A percentile compares a stretch with the other conserved stretches of the same genome.
Evolutionary conservation across 2,113 vertebrate species (phyloP).

Genomic region (Coreoperca whiteheadi): DNA sequence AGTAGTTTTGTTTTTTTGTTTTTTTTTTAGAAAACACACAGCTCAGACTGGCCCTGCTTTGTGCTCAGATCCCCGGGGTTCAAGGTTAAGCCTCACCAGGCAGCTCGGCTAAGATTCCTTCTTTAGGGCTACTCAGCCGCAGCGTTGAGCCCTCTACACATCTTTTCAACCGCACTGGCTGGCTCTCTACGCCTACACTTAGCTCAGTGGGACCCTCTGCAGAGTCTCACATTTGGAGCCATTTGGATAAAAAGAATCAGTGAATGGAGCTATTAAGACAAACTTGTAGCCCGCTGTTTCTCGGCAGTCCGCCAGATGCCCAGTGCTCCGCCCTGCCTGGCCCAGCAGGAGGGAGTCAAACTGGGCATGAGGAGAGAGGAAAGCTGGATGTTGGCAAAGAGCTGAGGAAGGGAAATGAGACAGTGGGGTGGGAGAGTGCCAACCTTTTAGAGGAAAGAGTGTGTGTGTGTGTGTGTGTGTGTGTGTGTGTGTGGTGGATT

Average conservation of each 20-base stretch:
- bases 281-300: conserved; percentile 37
- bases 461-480: conserved; percentile 16
- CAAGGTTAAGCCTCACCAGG: conserved; percentile 43
- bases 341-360: conserved; percentile 64
- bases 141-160: conserved; percentile 15
- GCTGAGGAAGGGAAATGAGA: conserved; percentile 35
- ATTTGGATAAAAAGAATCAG: conserved; percentile 49
- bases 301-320: conserved; percentile 29
- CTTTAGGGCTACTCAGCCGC: conserved; percentile 30
- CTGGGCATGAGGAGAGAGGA: conserved; percentile 28
- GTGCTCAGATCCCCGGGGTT: conserved; percentile 26
- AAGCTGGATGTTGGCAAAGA: conserved; percentile 52
- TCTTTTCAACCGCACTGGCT: conserved; percentile 49
- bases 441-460: conserved; percentile 20
- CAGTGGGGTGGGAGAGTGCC: conserved; percentile 44
- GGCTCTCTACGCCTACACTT: conserved; percentile 33
- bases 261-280: conserved; percentile 73
- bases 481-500: conserved; percentile 2
- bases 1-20: too few species aligned
- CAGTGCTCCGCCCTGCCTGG: conserved; percentile 14
- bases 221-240: conserved; percentile 37
- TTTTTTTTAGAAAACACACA: conserved; percentile 20
- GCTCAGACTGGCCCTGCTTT: conserved; percentile 18
- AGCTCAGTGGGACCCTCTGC: conserved; percentile 48
- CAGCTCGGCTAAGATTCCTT: conserved; percentile 38